Base-by-base conservation (phyloP, 1,140 invertebrate genomes). In the Bombus sylvicola region DNA sequence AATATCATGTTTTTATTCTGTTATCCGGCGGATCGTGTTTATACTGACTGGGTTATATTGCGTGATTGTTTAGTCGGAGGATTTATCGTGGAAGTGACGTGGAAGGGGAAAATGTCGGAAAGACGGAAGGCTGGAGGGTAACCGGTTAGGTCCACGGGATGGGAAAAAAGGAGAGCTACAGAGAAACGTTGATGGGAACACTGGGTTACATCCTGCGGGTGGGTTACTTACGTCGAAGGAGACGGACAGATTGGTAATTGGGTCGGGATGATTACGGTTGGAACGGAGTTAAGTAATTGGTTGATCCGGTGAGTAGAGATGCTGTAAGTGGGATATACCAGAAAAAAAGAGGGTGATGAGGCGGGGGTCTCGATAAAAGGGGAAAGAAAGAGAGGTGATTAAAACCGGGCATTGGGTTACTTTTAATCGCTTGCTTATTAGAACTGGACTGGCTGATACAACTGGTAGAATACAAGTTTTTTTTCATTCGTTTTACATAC, bases 381-480 rank as follows among this genome's bases (percentile, higher is more conserved):
- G 41, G 66, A 47, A 13, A 12, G n/a, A 62, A 39, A 79, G 41
- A 15, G 73, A 37, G 81, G 31, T 66, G 68, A 77, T 90, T 90
- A 90, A 90, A 91, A 91, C 87, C 88, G 92, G 93, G 92, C 81
- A 62, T 83, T 85, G 92, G 92, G 92, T 92, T 94, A 93, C 87
- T 94, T 92, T 93, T 94, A 93, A 94, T 94, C 94, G 93, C 92
- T 95, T 95, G 94, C 93, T 94, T 95, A 95, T 95, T 95, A 95
- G 94, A 95, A 95, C 94, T 90, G 94, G 94, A 95, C 92, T 94
- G 94, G 93, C 92, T 95, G 94, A 95, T 95, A 95, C 94, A 95
- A 94, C 94, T 95, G 95, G 92, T 95, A 95, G 94, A 95, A 95
- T 95, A 95, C 93, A 95, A 95, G 94, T 94, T 94, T 92, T 86